Evolutionary conservation across 2,888 invertebrate genomes (phyloP).

Genomic region (Philaethria dido): DNA sequence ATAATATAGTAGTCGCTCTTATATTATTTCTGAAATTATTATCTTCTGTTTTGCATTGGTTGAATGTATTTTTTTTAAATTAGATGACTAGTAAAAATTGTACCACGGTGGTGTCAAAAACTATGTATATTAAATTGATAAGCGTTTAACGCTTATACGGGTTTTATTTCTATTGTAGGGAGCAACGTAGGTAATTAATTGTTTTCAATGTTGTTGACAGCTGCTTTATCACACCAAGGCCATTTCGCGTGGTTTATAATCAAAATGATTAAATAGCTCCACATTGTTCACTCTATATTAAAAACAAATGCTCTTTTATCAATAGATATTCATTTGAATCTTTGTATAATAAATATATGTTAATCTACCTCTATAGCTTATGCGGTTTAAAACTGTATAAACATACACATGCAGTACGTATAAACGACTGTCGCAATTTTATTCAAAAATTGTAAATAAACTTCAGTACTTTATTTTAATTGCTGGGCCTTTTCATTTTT

Average conservation of each 20-base stretch:
- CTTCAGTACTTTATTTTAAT: too few relatives aligned
- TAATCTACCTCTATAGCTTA: too few relatives aligned
- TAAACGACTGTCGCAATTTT: too few relatives aligned
- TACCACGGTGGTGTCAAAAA: background rate
- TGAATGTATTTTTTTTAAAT: too few relatives aligned
- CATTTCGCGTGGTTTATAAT: background rate
- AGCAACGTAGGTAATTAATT: constrained; percentile 24
- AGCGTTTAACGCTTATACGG: background rate
- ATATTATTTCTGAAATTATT: too few relatives aligned
- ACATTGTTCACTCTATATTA: background rate
- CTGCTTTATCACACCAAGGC: constrained; percentile 9
- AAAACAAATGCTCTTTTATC: background rate
- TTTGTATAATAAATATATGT: too few relatives aligned
- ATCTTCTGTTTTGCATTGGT: too few relatives aligned
- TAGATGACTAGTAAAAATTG: background rate
- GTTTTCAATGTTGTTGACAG: constrained; percentile 19
- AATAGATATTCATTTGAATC: background rate
- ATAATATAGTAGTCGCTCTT: too few relatives aligned
- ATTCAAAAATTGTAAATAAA: too few relatives aligned
- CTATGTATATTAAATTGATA: background rate
- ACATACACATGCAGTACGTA: too few relatives aligned
- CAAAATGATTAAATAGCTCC: constrained; percentile 3
- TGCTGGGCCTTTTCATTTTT: too few relatives aligned
- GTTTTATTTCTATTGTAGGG: constrained; percentile 18
- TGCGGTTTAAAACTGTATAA: too few relatives aligned